Evolutionary conservation across 2,888 invertebrate species (phyloP).

Genomic region (Xanthorhoe designata): DNA sequence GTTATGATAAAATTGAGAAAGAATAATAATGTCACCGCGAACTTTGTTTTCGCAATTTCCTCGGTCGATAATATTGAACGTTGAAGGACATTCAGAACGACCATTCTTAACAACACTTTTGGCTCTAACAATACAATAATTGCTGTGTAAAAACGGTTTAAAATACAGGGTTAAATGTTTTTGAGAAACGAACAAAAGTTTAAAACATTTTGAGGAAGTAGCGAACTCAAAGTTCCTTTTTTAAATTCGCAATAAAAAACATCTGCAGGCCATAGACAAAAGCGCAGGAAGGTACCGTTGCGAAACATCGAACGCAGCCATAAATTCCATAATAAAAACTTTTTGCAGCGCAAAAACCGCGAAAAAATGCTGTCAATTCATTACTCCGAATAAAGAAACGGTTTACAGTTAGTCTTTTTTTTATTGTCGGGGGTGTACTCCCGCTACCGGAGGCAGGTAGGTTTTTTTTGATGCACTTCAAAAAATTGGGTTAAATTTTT

Average conservation of each 20-base stretch:
- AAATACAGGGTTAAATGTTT: conserved; percentile 59
- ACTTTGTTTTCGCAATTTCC: conserved; percentile 32
- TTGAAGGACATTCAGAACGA: conserved; percentile 48
- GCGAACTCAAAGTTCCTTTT: conserved; percentile 30
- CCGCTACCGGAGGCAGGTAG: conserved; percentile 81
- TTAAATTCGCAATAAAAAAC: conserved; percentile 60
- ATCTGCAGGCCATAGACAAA: conserved; percentile 70
- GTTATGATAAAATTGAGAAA: conserved; percentile 30
- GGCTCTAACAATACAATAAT: conserved; percentile 50
- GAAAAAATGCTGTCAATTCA: conserved; percentile 62
- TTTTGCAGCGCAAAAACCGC: conserved; percentile 62
- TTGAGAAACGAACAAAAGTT: conserved; percentile 58
- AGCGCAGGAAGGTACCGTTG: conserved; percentile 67
- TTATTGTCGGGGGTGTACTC: conserved; percentile 61
- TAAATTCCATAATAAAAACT: conserved; percentile 71
- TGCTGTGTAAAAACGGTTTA: conserved; percentile 49
- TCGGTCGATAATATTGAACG: conserved; percentile 32
- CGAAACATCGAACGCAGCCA: conserved; percentile 62
- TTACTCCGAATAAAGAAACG: conserved; percentile 56
- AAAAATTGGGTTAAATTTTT: conserved; percentile 81
- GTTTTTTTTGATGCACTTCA: conserved; percentile 64
- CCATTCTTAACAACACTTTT: conserved; percentile 51
- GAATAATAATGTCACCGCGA: conserved; percentile 22
- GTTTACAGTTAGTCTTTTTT: conserved; percentile 71
- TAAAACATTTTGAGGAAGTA: conserved; percentile 50